Base-by-base conservation (phyloP, 2,797 vertebrate genomes). In the Cetoscarus ocellatus region DNA sequence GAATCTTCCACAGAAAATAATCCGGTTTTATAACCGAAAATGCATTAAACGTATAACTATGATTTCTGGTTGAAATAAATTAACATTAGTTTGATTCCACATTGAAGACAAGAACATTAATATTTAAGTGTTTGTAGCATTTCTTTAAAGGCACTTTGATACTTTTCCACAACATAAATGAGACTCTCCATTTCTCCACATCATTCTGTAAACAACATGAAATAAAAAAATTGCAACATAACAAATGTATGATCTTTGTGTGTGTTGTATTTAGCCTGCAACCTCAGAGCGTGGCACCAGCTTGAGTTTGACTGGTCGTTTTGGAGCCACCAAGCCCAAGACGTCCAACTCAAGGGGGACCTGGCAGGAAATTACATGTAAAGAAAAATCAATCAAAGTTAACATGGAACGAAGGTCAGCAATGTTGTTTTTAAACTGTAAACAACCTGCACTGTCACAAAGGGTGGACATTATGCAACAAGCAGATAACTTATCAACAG, bases 251-350 rank as follows among this genome's bases (percentile, higher is more conserved):
- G 12, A 42, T 54, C 13, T 11, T 57, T 51, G 8, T 34, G 59
- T 7, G 47, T 43, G 10, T 14, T 64, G 18, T 12, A 13, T 63
- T 61, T 68, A 65, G 18, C 19, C 49, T 35, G 38, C 63, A 3
- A 14, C 2, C 66, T 83, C 58, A 47, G 82, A 50, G 54, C 94
- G 93, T 8, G 91, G 86, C 38, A 80, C 82, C 76, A 96, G 74
- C 77, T 94, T 95, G 61, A 96, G 86, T 53, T 92, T 63, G 56
- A 96, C 90, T 19, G 95, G 94, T 55, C 90, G 27, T 86, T 94
- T 94, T 0, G 94, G 91, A 1, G 60, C 13, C 12, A 95, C 0
- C 10, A 96, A 64, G 39, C 69, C 83, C n/a, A 51, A 55, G 0
- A 34, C 6, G 38, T 84, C 90, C 77, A 96, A 0, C 72, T 94